A percentile compares a stretch with the other conserved stretches of the same genome.
Conservation (phyloP, 1,140 invertebrate species). For the Muscidifurax raptorellus region DNA sequence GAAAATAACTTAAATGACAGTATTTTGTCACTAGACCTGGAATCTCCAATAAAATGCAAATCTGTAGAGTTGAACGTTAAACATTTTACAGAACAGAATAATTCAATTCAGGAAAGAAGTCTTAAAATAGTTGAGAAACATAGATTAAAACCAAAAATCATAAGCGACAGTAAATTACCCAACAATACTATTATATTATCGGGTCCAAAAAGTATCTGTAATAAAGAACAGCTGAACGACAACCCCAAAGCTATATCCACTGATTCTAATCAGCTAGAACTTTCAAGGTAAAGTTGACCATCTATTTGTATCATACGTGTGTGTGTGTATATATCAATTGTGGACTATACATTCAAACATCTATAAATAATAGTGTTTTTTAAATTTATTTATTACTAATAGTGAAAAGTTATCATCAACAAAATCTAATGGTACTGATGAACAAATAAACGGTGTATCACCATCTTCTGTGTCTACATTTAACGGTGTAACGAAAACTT, state of each 20-base stretch:
- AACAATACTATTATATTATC: neutral
- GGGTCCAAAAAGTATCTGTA: neutral
- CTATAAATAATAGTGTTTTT: neutral
- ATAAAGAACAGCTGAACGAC: neutral
- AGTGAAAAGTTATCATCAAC: neutral
- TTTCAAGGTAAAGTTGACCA: conserved; percentile 12
- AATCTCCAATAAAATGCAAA: neutral
- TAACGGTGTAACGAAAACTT: neutral
- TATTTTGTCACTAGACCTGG: neutral
- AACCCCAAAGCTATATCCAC: neutral
- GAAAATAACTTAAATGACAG: neutral
- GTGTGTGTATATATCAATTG: neutral
- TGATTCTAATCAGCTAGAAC: neutral
- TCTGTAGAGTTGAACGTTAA: neutral
- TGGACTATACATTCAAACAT: too few relatives aligned
- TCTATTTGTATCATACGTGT: neutral
- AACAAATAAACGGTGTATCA: too few relatives aligned
- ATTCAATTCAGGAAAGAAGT: neutral
- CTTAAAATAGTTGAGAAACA: neutral
- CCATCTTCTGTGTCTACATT: too few relatives aligned
- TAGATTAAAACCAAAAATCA: conserved; percentile 9
- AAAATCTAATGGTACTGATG: neutral
- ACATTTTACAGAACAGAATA: neutral
- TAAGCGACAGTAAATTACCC: conserved; percentile 25
- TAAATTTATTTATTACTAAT: neutral